phyloP scores from a whole-genome alignment of 2,888 invertebrate genomes.

The Archips crataeganus region DNA sequence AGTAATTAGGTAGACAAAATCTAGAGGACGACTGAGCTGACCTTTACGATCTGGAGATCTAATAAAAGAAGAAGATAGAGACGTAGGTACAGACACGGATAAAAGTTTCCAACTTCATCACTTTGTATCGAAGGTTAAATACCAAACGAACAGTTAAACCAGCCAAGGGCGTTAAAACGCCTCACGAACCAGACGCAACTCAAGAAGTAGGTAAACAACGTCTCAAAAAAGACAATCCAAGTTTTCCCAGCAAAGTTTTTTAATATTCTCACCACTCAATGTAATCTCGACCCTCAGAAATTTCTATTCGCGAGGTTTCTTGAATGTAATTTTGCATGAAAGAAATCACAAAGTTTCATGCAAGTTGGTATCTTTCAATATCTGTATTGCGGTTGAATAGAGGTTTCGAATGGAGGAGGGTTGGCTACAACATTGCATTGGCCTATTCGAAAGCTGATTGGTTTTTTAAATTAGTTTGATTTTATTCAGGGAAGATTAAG shows the following conservation, averaged over 20 bases:
- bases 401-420: conserved; percentile 10
- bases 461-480: background rate
- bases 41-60: too few relatives aligned
- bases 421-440: conserved; percentile 6
- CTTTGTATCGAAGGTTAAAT: background rate
- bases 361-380: conserved; percentile 68
- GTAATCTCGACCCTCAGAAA: conserved; percentile 76
- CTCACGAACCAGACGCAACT: conserved; percentile 49
- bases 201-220: conserved; percentile 69
- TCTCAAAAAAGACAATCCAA: conserved; percentile 83
- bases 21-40: too few relatives aligned
- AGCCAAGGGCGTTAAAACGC: conserved; percentile 30
- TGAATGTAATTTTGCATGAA: conserved; percentile 83
- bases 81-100: background rate
- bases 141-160: background rate
- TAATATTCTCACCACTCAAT: conserved; percentile 82
- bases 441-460: background rate
- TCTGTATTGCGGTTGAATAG: conserved; percentile 49
- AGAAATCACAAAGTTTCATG: conserved; percentile 75
- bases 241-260: conserved; percentile 77
- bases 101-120: background rate
- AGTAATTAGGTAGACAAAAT: too few relatives aligned
- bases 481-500: background rate
- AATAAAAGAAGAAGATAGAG: too few relatives aligned
- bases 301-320: conserved; percentile 68